phyloP scores from a whole-genome alignment of 2,797 vertebrate species.

The Potorous gilbertii region DNA sequence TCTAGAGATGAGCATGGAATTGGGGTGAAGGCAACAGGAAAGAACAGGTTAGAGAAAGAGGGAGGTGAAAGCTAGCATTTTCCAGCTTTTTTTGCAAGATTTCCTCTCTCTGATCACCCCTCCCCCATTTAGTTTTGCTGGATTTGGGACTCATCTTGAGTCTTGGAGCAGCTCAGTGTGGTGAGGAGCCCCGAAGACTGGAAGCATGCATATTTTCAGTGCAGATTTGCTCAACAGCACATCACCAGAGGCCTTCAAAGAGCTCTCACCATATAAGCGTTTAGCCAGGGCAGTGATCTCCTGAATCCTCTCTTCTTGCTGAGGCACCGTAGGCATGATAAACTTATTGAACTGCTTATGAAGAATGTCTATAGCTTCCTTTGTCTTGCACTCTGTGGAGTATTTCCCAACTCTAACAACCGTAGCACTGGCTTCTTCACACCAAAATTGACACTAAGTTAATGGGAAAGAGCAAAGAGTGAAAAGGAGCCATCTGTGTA shows the following conservation, averaged over 20 bases:
- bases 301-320: constrained; percentile 92
- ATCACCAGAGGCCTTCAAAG: neutral
- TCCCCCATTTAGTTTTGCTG: neutral
- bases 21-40: neutral
- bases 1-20: neutral
- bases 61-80: neutral
- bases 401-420: constrained; percentile 92
- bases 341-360: constrained; percentile 94
- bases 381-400: constrained; percentile 90
- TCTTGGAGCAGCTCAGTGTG: neutral
- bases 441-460: constrained; percentile 93
- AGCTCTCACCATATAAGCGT: constrained; percentile 88
- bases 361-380: constrained; percentile 89
- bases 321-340: constrained; percentile 89
- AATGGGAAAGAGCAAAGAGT: constrained; percentile 55
- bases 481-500: neutral
- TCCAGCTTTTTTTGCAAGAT: neutral
- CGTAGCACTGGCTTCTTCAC: constrained; percentile 91
- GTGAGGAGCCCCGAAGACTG: neutral
- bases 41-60: neutral
- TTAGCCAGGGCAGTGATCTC: constrained; percentile 90
- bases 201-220: neutral
- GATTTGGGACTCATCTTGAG: neutral
- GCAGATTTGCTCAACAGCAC: neutral
- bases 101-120: neutral